Evolutionary conservation across 64 coral and sea anemone genomes (phyloP).

Genomic region (Platygyra sinensis): DNA sequence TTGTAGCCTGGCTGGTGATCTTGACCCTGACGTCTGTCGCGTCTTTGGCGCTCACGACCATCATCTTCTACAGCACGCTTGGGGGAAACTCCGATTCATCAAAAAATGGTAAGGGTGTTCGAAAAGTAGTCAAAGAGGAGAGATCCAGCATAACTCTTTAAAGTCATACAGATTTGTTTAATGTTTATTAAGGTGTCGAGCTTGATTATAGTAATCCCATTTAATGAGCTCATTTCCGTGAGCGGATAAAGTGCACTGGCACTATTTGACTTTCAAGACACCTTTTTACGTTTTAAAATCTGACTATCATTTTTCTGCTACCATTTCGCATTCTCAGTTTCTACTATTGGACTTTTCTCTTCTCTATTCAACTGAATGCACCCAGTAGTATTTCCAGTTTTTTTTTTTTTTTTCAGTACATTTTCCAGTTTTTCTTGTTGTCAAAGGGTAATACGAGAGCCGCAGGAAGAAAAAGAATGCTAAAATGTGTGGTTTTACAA

Average conservation of each 20-base stretch:
- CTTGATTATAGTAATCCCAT: neutral
- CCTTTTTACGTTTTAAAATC: neutral
- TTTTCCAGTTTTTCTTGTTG: too few species aligned
- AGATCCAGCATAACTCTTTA: neutral
- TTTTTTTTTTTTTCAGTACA: too few species aligned
- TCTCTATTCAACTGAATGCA: too few species aligned
- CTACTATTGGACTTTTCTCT: too few species aligned
- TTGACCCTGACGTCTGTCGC: neutral
- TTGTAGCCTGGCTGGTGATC: neutral
- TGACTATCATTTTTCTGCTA: too few species aligned
- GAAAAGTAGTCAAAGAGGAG: neutral
- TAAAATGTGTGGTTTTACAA: too few species aligned
- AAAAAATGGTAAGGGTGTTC: neutral
- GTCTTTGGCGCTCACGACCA: neutral
- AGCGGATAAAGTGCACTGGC: neutral
- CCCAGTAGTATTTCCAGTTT: too few species aligned
- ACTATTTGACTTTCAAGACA: neutral
- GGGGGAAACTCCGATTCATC: neutral
- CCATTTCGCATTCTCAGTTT: too few species aligned
- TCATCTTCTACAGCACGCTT: conserved; percentile 1
- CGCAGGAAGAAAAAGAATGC: too few species aligned
- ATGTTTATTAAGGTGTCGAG: too few species aligned
- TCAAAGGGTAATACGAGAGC: too few species aligned
- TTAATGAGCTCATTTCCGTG: neutral
- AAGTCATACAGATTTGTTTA: too few species aligned